Evolutionary conservation across 2,113 vertebrate genomes (phyloP).

Genomic region (Chelonoidis abingdonii): DNA sequence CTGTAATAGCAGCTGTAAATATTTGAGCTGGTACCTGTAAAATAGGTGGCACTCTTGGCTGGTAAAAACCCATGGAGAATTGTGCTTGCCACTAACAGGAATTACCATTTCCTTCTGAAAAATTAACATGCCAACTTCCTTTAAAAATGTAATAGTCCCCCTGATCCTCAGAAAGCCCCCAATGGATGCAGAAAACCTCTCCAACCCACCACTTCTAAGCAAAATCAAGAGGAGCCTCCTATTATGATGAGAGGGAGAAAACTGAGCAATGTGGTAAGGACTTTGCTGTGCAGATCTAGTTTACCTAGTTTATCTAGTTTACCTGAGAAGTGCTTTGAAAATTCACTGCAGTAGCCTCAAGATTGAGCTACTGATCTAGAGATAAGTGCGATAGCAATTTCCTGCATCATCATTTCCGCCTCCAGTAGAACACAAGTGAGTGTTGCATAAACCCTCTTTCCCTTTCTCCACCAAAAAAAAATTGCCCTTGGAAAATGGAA

Average conservation of each 20-base stretch:
- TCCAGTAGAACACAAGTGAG: fast-evolving
- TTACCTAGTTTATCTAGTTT: not conserved
- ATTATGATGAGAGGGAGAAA: not conserved
- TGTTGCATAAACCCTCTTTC: not conserved
- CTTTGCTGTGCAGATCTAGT: fast-evolving
- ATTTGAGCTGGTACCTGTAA: not conserved
- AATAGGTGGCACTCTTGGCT: not conserved
- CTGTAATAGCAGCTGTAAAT: not conserved
- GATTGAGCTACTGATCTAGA: fast-evolving
- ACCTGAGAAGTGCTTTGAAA: not conserved
- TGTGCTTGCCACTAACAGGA: no score
- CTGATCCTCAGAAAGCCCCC: not conserved
- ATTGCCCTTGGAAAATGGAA: not conserved
- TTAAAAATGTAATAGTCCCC: not conserved
- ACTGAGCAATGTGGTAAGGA: fast-evolving
- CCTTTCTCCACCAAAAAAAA: not conserved
- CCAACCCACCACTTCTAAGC: not conserved
- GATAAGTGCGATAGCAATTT: not conserved
- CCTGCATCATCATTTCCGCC: fast-evolving
- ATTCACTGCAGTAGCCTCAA: not conserved
- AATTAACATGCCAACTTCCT: not conserved
- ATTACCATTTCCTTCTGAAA: not conserved
- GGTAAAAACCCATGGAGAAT: not conserved
- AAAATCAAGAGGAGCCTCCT: not conserved
- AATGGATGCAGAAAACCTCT: not conserved